These are phyloP conservation scores for Eriosoma lanigerum DNA, from an alignment of 1,140 invertebrate species.

Conservation along the genomic window DNA sequence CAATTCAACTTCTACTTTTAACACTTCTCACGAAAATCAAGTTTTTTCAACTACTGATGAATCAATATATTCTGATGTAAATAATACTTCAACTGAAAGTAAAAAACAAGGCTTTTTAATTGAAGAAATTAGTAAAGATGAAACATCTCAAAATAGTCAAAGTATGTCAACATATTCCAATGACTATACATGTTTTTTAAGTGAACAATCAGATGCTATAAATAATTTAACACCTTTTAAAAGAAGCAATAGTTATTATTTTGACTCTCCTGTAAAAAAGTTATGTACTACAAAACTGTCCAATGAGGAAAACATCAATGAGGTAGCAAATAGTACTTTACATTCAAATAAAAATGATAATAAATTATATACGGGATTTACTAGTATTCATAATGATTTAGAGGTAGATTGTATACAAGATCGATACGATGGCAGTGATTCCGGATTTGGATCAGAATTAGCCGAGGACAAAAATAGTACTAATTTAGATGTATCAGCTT, in stretches of 20 bases:
- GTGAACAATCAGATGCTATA: conserved; percentile 8
- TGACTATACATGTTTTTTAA: conserved; percentile 49
- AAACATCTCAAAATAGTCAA: conserved; percentile 29
- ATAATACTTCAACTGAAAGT: background rate
- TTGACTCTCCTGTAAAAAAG: conserved; percentile 44
- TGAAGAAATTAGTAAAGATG: conserved; percentile 32
- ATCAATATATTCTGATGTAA: conserved; percentile 3
- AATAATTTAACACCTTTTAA: conserved; percentile 41
- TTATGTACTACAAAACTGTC: background rate
- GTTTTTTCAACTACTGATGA: background rate
- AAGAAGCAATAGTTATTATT: conserved; percentile 42
- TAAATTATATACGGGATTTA: conserved; percentile 19
- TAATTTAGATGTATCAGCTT: background rate
- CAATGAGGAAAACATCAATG: background rate
- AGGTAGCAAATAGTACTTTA: background rate
- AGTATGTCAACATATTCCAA: conserved; percentile 13
- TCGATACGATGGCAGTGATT: conserved; percentile 78
- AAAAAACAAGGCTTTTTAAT: conserved; percentile 36
- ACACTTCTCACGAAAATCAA: background rate
- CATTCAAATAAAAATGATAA: conserved; percentile 23
- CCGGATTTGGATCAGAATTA: conserved; percentile 66
- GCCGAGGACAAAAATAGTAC: conserved; percentile 57
- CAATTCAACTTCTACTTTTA: background rate
- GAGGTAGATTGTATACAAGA: conserved; percentile 55
- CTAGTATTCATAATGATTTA: conserved; percentile 29